Percentiles rank a stretch among this genome's conserved stretches.
phyloP scores from a whole-genome alignment of 1,140 invertebrate species.

The Gonatopus flavifemur region DNA sequence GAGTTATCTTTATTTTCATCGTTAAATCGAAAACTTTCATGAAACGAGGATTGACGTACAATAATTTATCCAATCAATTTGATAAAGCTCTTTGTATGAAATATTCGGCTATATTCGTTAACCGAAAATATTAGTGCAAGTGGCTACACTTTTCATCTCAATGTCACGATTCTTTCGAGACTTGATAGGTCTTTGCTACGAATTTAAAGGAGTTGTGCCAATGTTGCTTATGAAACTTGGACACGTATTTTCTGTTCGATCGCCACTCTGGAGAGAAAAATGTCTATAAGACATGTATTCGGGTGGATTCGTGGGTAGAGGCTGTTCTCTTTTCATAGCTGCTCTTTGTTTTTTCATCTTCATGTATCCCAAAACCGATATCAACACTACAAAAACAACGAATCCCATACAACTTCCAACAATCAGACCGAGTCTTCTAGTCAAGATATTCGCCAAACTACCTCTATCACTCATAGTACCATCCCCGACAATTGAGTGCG shows the following conservation, averaged over 20 bases:
- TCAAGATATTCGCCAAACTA: slow-evolving; percentile 65
- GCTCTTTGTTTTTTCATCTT: slow-evolving; percentile 82
- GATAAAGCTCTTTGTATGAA: neutral
- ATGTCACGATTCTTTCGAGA: slow-evolving; percentile 38
- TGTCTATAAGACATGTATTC: slow-evolving; percentile 77
- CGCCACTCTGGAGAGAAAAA: slow-evolving; percentile 63
- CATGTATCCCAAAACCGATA: slow-evolving; percentile 80
- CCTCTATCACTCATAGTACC: slow-evolving; percentile 69
- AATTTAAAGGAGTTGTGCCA: slow-evolving; percentile 45
- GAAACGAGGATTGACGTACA: too few species aligned
- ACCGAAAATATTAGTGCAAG: slow-evolving; percentile 39
- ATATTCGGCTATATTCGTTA: slow-evolving; percentile 14
- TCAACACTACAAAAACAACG: slow-evolving; percentile 79
- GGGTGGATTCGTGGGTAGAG: slow-evolving; percentile 64
- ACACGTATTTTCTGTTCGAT: slow-evolving; percentile 47
- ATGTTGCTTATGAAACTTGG: slow-evolving; percentile 56
- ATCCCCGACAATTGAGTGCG: slow-evolving; percentile 63
- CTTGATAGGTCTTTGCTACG: slow-evolving; percentile 49
- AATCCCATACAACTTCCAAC: slow-evolving; percentile 84
- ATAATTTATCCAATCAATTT: neutral
- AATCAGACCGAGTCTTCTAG: slow-evolving; percentile 77
- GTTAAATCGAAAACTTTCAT: too few species aligned
- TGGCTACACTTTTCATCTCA: slow-evolving; percentile 44
- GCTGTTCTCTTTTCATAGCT: slow-evolving; percentile 70
- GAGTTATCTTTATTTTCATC: too few species aligned